phyloP scores from a whole-genome alignment of 1,140 invertebrate genomes.

The Caerostris darwini region DNA sequence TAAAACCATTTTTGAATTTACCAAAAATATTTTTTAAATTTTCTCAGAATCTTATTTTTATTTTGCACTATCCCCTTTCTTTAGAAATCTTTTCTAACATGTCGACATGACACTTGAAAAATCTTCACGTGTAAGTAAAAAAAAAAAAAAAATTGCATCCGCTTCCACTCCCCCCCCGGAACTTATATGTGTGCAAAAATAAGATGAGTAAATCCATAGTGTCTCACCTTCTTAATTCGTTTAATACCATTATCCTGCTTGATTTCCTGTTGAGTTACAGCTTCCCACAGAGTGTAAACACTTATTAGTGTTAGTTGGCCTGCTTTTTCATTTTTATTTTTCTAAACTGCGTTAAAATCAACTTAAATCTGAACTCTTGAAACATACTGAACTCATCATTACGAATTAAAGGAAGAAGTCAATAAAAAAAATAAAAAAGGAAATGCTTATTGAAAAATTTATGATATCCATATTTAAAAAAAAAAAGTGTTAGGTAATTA shows the following conservation, averaged over 20 bases:
- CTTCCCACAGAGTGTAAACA: neutral
- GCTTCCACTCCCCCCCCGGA: neutral
- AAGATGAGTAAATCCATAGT: neutral
- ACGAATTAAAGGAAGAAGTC: neutral
- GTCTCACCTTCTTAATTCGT: neutral
- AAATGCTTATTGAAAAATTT: neutral
- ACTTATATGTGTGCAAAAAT: neutral
- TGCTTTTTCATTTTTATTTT: neutral
- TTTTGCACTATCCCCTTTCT: neutral
- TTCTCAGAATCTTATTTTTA: too few relatives aligned
- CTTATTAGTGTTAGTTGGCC: neutral
- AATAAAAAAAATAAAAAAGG: neutral
- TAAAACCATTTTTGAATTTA: too few relatives aligned
- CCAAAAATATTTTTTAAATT: too few relatives aligned
- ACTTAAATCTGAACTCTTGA: neutral
- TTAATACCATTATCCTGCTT: neutral
- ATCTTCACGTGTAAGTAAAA: neutral
- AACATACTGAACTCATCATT: neutral
- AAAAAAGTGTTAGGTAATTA: too few relatives aligned
- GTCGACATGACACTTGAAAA: neutral
- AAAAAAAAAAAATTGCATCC: slow-evolving; percentile 1
- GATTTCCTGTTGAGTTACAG: neutral
- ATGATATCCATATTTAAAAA: too few relatives aligned
- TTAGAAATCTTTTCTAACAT: neutral
- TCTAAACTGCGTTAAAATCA: neutral